Percentiles rank a stretch among this genome's conserved stretches.
phyloP scores from a whole-genome alignment of 2,888 invertebrate species.

The Amphipyra berbera region DNA sequence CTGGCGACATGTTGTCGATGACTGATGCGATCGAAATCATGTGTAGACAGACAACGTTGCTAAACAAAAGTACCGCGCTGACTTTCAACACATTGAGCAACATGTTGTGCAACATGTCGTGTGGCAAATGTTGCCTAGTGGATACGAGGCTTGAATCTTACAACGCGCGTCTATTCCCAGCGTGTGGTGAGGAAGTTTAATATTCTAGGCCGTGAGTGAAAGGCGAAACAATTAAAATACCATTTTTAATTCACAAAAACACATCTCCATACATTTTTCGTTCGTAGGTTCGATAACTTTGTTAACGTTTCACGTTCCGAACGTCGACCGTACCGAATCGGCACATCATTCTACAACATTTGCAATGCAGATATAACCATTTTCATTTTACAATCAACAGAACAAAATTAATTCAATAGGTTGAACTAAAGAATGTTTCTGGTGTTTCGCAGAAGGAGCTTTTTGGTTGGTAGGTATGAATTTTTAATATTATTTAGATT shows the following conservation, averaged over 20 bases:
- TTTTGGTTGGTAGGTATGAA: slow-evolving; percentile 65
- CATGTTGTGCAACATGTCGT: too few relatives aligned
- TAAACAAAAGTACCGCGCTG: too few relatives aligned
- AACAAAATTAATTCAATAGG: slow-evolving; percentile 85
- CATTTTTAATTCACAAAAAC: slow-evolving; percentile 18
- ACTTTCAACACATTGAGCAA: too few relatives aligned
- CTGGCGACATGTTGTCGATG: too few relatives aligned
- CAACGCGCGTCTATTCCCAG: too few relatives aligned
- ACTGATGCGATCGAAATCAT: too few relatives aligned
- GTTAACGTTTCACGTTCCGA: slow-evolving; percentile 65
- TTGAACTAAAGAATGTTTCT: slow-evolving; percentile 75
- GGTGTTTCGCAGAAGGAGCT: slow-evolving; percentile 70
- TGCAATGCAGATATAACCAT: slow-evolving; percentile 82
- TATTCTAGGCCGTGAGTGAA: too few relatives aligned
- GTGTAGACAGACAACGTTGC: too few relatives aligned
- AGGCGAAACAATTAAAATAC: too few relatives aligned
- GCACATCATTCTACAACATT: slow-evolving; percentile 66
- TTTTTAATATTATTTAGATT: slow-evolving; percentile 68
- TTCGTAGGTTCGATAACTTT: slow-evolving; percentile 61
- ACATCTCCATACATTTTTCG: slow-evolving; percentile 44
- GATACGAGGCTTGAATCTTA: too few relatives aligned
- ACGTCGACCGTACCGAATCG: slow-evolving; percentile 62
- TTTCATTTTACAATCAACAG: slow-evolving; percentile 87
- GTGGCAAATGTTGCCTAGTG: too few relatives aligned
- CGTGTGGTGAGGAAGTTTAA: too few relatives aligned